phyloP scores from a whole-genome alignment of 2,888 invertebrate genomes.

The Aplocera efformata region DNA sequence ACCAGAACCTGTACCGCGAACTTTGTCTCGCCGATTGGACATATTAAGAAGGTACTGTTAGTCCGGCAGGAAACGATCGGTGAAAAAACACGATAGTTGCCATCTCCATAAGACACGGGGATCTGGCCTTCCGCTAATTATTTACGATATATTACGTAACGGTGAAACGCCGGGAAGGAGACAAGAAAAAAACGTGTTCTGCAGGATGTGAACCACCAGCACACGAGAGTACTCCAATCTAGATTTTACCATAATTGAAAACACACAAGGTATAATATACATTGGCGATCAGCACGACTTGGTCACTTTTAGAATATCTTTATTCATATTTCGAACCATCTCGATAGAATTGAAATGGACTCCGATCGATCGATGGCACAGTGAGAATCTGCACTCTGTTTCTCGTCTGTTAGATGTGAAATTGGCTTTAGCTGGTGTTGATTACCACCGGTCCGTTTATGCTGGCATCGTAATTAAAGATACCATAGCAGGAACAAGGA shows the following conservation, averaged over 20 bases:
- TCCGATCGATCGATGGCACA: conserved; percentile 47
- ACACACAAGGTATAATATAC: conserved; percentile 50
- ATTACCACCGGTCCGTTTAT: conserved; percentile 55
- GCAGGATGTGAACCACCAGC: conserved; percentile 68
- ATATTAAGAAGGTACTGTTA: conserved; percentile 56
- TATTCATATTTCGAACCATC: conserved; percentile 76
- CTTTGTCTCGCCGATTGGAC: conserved; percentile 34
- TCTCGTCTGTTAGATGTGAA: conserved; percentile 35
- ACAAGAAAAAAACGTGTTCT: conserved; percentile 71
- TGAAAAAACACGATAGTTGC: conserved; percentile 68
- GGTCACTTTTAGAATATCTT: conserved; percentile 75
- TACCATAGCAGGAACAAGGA: conserved; percentile 80
- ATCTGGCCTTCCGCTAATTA: conserved; percentile 80
- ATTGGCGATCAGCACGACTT: conserved; percentile 37
- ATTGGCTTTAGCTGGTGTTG: conserved; percentile 29
- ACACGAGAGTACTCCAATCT: conserved; percentile 39
- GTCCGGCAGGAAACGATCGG: conserved; percentile 63
- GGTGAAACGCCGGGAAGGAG: conserved; percentile 79
- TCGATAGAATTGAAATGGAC: conserved; percentile 67
- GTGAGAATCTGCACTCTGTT: conserved; percentile 51
- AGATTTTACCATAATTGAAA: conserved; percentile 45
- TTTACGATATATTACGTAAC: conserved; percentile 80
- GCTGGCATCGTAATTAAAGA: conserved; percentile 74
- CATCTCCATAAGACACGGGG: conserved; percentile 78
- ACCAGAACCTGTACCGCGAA: conserved; percentile 29